Evolutionary conservation across 2,797 vertebrate genomes (phyloP).

Genomic region (Propithecus deckenii): DNA sequence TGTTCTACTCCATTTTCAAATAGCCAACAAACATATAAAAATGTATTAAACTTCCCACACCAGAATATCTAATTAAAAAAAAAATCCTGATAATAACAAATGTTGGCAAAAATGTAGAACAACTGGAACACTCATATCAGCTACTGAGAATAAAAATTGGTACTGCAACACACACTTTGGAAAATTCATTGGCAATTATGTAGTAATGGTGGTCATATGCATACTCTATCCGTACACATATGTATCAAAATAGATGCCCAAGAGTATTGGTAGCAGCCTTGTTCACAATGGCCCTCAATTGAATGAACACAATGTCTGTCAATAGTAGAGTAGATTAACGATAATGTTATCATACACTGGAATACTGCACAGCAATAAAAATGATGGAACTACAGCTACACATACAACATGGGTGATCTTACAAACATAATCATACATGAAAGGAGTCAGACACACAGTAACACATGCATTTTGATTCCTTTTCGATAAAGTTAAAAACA

Average conservation of each 20-base stretch:
- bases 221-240: background rate
- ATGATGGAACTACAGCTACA: background rate
- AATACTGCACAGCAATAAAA: background rate
- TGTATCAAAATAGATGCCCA: background rate
- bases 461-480: background rate
- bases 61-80: background rate
- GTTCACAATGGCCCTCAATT: background rate
- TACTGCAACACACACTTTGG: background rate
- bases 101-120: background rate
- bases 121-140: background rate
- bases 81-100: background rate
- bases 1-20: background rate
- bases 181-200: background rate
- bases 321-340: background rate
- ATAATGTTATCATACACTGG: background rate
- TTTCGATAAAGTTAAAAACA: background rate
- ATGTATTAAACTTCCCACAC: background rate
- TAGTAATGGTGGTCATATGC: background rate
- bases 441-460: background rate
- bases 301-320: background rate
- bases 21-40: background rate
- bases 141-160: background rate
- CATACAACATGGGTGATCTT: background rate
- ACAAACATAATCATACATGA: background rate
- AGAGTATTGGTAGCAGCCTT: background rate